phyloP scores from a whole-genome alignment of 2,888 invertebrate species.

The Ophion costatus region DNA sequence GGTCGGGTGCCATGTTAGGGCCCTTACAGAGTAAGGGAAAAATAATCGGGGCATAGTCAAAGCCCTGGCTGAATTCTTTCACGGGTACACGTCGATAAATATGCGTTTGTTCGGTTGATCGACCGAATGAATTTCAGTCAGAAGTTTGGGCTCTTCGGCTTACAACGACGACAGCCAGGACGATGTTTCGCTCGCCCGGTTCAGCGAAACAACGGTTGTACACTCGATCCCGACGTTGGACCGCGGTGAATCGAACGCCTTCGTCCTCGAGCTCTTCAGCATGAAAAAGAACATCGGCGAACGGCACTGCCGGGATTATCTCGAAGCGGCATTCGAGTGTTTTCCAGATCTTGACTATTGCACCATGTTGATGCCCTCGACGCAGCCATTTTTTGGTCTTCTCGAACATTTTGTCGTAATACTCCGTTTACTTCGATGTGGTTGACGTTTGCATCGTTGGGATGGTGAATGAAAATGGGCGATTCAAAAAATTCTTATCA shows the following conservation, averaged over 20 bases:
- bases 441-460: too few species aligned
- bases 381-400: constrained; percentile 84
- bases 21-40: too few species aligned
- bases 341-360: constrained; percentile 88
- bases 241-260: constrained; percentile 86
- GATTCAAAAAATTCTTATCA: too few species aligned
- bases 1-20: too few species aligned
- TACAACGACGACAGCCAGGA: constrained; percentile 37
- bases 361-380: constrained; percentile 85
- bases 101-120: not conserved
- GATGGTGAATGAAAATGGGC: too few species aligned
- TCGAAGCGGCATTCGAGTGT: constrained; percentile 88
- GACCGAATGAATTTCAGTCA: constrained; percentile 31
- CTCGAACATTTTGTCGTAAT: constrained; percentile 86
- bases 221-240: not conserved
- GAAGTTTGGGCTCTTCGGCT: constrained; percentile 38
- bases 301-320: constrained; percentile 85
- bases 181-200: constrained; percentile 19
- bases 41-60: too few species aligned
- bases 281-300: constrained; percentile 85
- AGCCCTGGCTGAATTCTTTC: too few species aligned
- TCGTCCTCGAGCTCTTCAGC: constrained; percentile 87
- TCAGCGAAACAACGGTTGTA: constrained; percentile 20
- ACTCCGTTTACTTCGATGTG: not conserved
- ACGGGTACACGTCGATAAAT: too few species aligned